Percentiles rank a stretch among this genome's conserved stretches.
phyloP scores from a whole-genome alignment of 2,113 vertebrate genomes.

The Fulica atra region DNA sequence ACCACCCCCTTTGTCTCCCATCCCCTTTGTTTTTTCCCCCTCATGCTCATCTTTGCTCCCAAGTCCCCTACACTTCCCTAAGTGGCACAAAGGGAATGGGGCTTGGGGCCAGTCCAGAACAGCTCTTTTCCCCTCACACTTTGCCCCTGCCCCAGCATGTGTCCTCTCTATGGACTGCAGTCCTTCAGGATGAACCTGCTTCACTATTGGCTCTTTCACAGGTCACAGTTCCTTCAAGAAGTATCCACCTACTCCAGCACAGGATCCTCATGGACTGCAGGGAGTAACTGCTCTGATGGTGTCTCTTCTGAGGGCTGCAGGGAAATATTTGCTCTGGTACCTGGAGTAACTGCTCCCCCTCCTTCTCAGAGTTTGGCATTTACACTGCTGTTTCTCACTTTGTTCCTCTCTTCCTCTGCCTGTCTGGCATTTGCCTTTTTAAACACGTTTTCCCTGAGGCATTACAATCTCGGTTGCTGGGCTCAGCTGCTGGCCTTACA shows the following conservation, averaged over 20 bases:
- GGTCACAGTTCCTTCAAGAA: neutral
- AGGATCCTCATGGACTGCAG: neutral
- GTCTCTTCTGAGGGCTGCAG: neutral
- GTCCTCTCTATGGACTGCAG: neutral
- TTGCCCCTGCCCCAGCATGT: neutral
- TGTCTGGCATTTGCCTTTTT: neutral
- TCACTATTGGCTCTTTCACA: neutral
- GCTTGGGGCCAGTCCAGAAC: neutral
- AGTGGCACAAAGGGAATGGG: neutral
- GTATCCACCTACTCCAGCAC: neutral
- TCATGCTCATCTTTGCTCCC: fast-evolving
- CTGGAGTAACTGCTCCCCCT: neutral
- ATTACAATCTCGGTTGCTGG: fast-evolving
- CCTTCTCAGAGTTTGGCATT: neutral
- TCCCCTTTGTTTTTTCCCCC: neutral
- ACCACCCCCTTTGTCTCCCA: fast-evolving
- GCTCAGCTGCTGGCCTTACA: neutral
- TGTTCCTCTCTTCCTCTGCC: neutral
- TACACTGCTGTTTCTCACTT: neutral
- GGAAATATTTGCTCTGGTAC: neutral
- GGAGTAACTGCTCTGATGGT: neutral
- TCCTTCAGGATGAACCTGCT: neutral
- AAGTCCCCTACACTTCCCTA: fast-evolving
- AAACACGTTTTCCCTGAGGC: fast-evolving
- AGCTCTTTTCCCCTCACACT: neutral